Evolutionary conservation across 2,888 invertebrate species (phyloP).

Genomic region (Tyria jacobaeae): DNA sequence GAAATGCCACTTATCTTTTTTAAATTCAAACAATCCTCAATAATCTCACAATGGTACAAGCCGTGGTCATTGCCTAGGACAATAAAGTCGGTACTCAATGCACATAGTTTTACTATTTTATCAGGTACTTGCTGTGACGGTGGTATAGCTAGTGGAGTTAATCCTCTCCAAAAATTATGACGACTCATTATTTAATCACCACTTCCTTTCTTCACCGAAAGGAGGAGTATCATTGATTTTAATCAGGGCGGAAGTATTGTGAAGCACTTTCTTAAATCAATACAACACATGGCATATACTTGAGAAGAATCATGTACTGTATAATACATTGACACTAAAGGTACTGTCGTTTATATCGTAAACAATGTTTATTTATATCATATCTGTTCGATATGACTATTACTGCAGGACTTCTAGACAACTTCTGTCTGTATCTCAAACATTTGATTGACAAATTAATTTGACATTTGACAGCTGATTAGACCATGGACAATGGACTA

Average conservation of each 20-base stretch:
- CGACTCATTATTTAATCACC: constrained; percentile 77
- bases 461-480: constrained; percentile 47
- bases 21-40: constrained; percentile 74
- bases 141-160: constrained; percentile 68
- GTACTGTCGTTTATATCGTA: constrained; percentile 26
- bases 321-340: constrained; percentile 41
- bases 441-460: constrained; percentile 39
- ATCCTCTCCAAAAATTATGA: constrained; percentile 82
- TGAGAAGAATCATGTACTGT: constrained; percentile 24
- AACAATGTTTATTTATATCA: constrained; percentile 38
- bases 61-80: constrained; percentile 80
- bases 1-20: constrained; percentile 82
- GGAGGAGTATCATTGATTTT: constrained; percentile 58
- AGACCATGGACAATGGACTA: neutral
- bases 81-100: constrained; percentile 72
- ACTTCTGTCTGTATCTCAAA: constrained; percentile 15
- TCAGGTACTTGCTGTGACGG: constrained; percentile 76
- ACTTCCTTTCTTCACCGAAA: constrained; percentile 55
- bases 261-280: constrained; percentile 39
- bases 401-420: neutral
- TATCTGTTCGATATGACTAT: constrained; percentile 22
- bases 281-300: constrained; percentile 30
- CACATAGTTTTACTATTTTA: constrained; percentile 80
- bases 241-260: constrained; percentile 51
- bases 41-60: constrained; percentile 75